Percentiles rank a stretch among this genome's conserved stretches.
Evolutionary conservation across 2,888 invertebrate genomes (phyloP).

Genomic region (Acanthosoma haemorrhoidale): DNA sequence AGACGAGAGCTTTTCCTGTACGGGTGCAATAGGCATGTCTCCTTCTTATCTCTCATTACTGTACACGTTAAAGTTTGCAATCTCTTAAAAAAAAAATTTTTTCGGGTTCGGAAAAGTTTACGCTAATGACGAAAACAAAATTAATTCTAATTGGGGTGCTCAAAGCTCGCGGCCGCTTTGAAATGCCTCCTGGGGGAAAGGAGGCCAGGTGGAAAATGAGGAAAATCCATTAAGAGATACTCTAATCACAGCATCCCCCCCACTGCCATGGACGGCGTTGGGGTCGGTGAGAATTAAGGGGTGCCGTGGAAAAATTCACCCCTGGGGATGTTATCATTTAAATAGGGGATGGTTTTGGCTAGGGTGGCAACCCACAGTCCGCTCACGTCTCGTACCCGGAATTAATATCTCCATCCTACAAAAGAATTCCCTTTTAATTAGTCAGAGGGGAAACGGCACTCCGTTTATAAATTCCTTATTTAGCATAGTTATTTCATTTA

Average conservation of each 20-base stretch:
- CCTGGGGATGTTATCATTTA: not conserved
- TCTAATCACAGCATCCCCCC: not conserved
- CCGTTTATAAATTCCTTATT: not conserved
- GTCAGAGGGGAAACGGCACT: not conserved
- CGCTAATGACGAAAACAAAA: not conserved
- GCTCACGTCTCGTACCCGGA: conserved; percentile 1
- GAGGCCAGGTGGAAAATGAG: conserved; percentile 20
- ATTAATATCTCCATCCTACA: conserved; percentile 15
- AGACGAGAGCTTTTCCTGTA: not conserved
- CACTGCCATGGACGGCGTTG: no score
- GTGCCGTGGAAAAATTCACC: not conserved
- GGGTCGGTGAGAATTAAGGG: conserved; percentile 2
- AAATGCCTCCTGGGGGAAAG: not conserved
- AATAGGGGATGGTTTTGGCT: not conserved
- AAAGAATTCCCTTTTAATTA: not conserved
- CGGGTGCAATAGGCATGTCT: not conserved
- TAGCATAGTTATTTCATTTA: not conserved
- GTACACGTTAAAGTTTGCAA: not conserved
- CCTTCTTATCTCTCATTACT: not conserved
- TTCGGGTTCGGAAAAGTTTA: not conserved
- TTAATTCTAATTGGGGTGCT: conserved; percentile 6
- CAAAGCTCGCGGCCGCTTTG: conserved; percentile 1
- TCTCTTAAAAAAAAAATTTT: not conserved
- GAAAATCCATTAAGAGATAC: conserved; percentile 24
- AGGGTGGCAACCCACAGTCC: not conserved